Evolutionary conservation across 2,888 invertebrate species (phyloP), one percentile per base, ranked within the genome.

Genomic region (Heliconius cydno): DNA sequence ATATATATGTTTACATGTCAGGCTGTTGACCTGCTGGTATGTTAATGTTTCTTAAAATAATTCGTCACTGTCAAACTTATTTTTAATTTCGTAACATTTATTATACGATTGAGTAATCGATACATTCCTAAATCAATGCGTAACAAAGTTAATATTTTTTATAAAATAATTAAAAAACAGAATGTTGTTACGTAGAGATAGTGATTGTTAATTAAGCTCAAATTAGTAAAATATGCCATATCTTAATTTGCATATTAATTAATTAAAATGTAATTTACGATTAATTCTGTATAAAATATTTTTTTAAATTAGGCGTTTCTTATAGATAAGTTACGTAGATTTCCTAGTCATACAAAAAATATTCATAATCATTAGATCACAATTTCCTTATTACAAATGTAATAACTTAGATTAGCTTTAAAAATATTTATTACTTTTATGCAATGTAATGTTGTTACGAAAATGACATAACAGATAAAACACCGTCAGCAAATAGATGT

Each of bases 401-500:
- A 79, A 80, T 82, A 81, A 79, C 46, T 77, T 74, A 72, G 77
- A 83, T 83, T 78, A 80, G 66, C 70, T 80, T 78, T 60, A 78
- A 75, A 82, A 83, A 82, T 81, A 83, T 81, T 82, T 82, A 84
- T 83, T 82, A 83, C 77, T 83, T 84, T 82, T 77, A 83, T 82
- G 84, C 79, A 84, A 85, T 78, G 80, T 77, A 77, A 79, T 73
- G 75, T 74, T 60, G n/a, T 77, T 70, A 80, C 82, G 46, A 80
- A 66, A 67, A 82, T 86, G 83, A 85, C 85, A 85, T 85, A 87
- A 86, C 81, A 80, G 68, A 80, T 84, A 78, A 80, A 81, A 80
- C 66, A 73, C 46, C 60, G 57, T 76, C 25, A 60, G 57, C 63
- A 77, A 79, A 72, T 78, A 76, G 76, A 66, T 65, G 57, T 66